phyloP scores from a whole-genome alignment of 2,797 vertebrate genomes.

The Anisognathus igniventris region DNA sequence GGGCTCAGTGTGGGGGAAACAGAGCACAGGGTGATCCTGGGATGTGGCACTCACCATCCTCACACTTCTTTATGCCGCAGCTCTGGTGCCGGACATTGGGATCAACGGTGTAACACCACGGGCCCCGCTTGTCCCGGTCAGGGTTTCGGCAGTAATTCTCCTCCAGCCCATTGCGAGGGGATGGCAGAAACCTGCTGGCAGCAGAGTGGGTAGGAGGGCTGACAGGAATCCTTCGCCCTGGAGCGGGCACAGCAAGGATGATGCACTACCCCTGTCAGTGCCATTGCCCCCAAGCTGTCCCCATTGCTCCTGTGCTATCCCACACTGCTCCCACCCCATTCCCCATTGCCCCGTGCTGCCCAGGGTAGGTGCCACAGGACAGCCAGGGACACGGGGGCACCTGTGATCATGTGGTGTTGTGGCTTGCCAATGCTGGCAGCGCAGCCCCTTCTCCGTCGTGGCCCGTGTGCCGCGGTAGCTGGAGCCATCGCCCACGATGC shows the following conservation, averaged over 20 bases:
- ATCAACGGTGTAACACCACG: constrained; percentile 93
- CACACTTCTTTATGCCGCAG: constrained; percentile 89
- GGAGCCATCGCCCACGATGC: constrained; percentile 81
- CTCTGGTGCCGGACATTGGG: constrained; percentile 83
- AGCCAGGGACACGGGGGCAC: constrained; percentile 47
- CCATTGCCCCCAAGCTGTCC: not conserved
- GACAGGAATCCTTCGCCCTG: not conserved
- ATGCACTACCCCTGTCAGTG: not conserved
- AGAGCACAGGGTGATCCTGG: rapidly evolving
- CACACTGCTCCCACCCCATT: not conserved
- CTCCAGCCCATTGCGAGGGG: constrained; percentile 84
- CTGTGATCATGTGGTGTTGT: constrained; percentile 93
- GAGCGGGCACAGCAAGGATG: not conserved
- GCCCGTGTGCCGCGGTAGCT: constrained; percentile 83
- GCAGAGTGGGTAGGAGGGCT: not conserved
- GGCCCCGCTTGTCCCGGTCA: constrained; percentile 83
- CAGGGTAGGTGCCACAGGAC: rapidly evolving
- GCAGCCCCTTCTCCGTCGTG: constrained; percentile 78
- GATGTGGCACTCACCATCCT: constrained; percentile 78
- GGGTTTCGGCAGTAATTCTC: constrained; percentile 94
- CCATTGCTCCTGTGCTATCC: rapidly evolving
- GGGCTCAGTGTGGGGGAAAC: not conserved
- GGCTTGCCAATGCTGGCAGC: constrained; percentile 89
- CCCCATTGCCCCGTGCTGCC: not conserved
- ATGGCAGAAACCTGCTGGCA: constrained; percentile 82